A percentile compares a stretch with the other conserved stretches of the same genome.
Evolutionary conservation across 2,797 vertebrate genomes (phyloP).

Genomic region (Parotocinclus haroldoi): DNA sequence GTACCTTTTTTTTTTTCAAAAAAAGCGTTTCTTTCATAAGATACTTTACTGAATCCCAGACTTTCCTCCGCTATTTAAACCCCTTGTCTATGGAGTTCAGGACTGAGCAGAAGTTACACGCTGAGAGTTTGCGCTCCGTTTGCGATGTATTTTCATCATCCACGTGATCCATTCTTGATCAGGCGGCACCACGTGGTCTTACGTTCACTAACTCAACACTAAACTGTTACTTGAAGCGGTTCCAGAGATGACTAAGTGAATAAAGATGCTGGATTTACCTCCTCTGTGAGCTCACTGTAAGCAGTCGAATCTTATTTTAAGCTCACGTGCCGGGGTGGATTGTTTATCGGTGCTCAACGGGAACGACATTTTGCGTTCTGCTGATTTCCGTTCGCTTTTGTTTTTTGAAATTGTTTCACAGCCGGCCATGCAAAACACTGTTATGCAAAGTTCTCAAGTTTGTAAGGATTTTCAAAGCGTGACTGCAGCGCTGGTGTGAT

Average conservation of each 20-base stretch:
- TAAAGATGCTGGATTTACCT: conserved; percentile 5
- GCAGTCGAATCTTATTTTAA: too few species aligned
- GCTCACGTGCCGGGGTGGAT: conserved; percentile 9
- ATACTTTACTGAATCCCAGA: too few species aligned
- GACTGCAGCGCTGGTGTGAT: conserved; percentile 7
- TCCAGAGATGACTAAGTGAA: conserved; percentile 8
- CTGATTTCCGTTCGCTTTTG: conserved; percentile 42
- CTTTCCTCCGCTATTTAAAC: too few species aligned
- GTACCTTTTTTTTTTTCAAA: too few species aligned
- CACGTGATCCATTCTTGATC: too few species aligned
- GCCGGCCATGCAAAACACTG: conserved; percentile 42
- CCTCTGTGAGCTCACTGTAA: conserved; percentile 18
- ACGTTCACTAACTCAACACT: conserved; percentile 29
- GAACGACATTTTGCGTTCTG: conserved; percentile 8
- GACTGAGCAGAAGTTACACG: too few species aligned
- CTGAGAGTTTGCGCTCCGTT: too few species aligned
- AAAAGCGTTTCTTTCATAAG: too few species aligned
- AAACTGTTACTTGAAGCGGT: conserved; percentile 49
- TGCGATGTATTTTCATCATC: too few species aligned
- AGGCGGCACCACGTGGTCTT: conserved; percentile 28
- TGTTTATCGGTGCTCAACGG: conserved; percentile 40
- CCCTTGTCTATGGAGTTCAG: too few species aligned
- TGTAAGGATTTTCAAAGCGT: conserved; percentile 8
- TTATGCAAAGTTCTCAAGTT: conserved; percentile 44
- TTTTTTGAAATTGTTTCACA: conserved; percentile 43